phyloP scores from a whole-genome alignment of 2,113 vertebrate genomes.

The Melanocharis versteri region DNA sequence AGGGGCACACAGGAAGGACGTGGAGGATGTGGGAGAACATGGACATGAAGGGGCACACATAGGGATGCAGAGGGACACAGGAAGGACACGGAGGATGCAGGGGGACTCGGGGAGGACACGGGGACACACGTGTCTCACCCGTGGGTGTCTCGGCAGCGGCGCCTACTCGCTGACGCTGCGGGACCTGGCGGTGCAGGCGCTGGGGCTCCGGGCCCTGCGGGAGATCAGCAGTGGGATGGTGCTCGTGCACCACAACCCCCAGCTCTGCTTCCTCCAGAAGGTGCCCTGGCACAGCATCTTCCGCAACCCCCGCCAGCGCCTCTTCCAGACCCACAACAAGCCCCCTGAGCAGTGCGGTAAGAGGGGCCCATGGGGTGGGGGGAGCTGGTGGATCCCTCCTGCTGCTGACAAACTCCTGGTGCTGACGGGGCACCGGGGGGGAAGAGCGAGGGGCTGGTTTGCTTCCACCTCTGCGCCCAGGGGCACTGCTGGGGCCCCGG shows the following conservation, averaged over 20 bases:
- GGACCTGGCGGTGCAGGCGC: constrained; percentile 81
- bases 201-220: constrained; percentile 86
- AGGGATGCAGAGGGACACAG: fast-evolving
- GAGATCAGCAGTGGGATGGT: constrained; percentile 90
- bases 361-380: fast-evolving
- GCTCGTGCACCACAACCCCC: constrained; percentile 84
- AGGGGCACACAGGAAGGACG: neutral
- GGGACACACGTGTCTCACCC: neutral
- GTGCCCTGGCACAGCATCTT: constrained; percentile 84
- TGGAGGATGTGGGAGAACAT: neutral
- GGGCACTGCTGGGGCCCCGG: constrained; percentile 91
- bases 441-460: constrained; percentile 71
- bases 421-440: too few species aligned
- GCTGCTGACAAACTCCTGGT: neutral
- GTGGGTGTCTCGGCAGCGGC: constrained; percentile 71
- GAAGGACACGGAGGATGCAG: neutral
- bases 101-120: neutral
- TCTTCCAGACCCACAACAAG: constrained; percentile 82
- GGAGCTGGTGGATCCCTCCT: fast-evolving
- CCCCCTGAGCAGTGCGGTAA: constrained; percentile 80
- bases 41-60: fast-evolving
- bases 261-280: constrained; percentile 85
- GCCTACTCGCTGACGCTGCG: constrained; percentile 88
- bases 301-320: constrained; percentile 80
- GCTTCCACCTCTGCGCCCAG: constrained; percentile 79